phyloP scores from a whole-genome alignment of 2,797 vertebrate genomes.

The Rhabdomys pumilio region DNA sequence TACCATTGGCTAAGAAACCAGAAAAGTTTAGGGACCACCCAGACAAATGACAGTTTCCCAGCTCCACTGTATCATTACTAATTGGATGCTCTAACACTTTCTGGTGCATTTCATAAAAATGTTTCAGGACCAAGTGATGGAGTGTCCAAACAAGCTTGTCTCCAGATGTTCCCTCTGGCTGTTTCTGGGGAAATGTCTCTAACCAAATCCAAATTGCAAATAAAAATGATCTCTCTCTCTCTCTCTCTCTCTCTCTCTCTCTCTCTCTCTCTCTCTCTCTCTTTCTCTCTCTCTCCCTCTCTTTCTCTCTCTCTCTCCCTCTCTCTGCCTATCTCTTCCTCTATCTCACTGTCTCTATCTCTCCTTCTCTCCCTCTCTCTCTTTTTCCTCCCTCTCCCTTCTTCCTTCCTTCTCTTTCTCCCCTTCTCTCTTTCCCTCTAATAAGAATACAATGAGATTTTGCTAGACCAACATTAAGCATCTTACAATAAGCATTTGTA shows the following conservation, averaged over 20 bases:
- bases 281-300: not conserved
- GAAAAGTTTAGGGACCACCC: slow-evolving; percentile 66
- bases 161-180: not conserved
- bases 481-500: slow-evolving; percentile 51
- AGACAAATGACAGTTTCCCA: slow-evolving; percentile 65
- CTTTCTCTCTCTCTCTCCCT: not conserved
- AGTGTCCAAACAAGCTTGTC: slow-evolving; percentile 71
- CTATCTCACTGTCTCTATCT: too few species aligned
- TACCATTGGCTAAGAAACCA: slow-evolving; percentile 63
- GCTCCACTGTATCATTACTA: slow-evolving; percentile 32
- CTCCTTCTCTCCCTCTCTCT: not conserved
- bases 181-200: slow-evolving; percentile 46
- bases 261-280: not conserved
- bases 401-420: not conserved
- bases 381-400: too few species aligned
- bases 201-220: slow-evolving; percentile 8
- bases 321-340: not conserved
- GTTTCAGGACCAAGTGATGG: slow-evolving; percentile 75
- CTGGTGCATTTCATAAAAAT: slow-evolving; percentile 62
- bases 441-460: not conserved
- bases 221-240: not conserved
- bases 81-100: slow-evolving; percentile 72
- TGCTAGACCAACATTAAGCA: not conserved
- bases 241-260: not conserved
- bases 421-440: not conserved